phyloP scores from a whole-genome alignment of 2,888 invertebrate species.

The Entomobrya multifasciata region DNA sequence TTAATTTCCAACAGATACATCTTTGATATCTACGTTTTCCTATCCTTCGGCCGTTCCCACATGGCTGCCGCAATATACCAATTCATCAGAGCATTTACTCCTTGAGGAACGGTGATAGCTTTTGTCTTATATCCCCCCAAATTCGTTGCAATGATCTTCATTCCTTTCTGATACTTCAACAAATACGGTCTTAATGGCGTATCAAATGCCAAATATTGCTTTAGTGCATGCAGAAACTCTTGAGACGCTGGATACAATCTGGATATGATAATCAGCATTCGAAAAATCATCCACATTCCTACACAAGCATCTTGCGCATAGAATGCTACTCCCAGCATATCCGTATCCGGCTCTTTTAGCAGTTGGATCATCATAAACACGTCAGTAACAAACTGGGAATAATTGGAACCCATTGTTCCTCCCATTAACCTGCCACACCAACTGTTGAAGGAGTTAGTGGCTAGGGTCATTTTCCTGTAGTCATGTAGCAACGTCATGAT shows the following conservation, averaged over 20 bases:
- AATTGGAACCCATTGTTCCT: conserved; percentile 57
- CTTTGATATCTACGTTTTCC: conserved; percentile 38
- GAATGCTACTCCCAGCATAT: conserved; percentile 66
- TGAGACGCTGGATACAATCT: conserved; percentile 55
- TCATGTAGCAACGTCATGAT: conserved; percentile 62
- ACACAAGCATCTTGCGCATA: conserved; percentile 66
- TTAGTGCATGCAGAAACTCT: conserved; percentile 63
- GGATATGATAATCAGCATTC: conserved; percentile 74
- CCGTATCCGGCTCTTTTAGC: conserved; percentile 72
- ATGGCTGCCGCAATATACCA: conserved; percentile 40
- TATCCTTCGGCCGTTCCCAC: conserved; percentile 74
- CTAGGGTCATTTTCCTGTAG: conserved; percentile 68
- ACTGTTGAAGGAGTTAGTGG: conserved; percentile 54
- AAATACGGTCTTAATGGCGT: conserved; percentile 57
- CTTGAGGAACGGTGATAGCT: conserved; percentile 62
- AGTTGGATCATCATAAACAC: conserved; percentile 74
- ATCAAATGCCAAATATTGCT: conserved; percentile 57
- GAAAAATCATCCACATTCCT: conserved; percentile 73
- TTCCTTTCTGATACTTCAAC: conserved; percentile 45
- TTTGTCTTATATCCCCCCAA: conserved; percentile 61
- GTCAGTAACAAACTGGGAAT: conserved; percentile 70
- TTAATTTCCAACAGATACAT: too few species aligned
- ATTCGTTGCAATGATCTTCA: conserved; percentile 65
- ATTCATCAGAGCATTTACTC: conserved; percentile 64
- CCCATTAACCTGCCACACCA: conserved; percentile 70